Conservation (phyloP, 2,888 invertebrate species). For the Megamerina dolium region DNA sequence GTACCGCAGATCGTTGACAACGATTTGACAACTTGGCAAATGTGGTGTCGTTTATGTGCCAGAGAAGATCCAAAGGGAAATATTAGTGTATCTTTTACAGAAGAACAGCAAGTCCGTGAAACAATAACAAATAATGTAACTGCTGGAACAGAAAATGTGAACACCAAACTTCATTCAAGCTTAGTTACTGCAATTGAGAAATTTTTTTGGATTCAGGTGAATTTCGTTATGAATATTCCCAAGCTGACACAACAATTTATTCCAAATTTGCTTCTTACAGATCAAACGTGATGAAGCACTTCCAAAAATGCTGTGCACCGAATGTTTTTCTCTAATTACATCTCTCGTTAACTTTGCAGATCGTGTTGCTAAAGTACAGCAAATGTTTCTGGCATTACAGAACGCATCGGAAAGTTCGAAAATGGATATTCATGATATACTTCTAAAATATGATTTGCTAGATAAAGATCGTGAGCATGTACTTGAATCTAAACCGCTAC, state of each 20-base stretch:
- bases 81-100: too few relatives aligned
- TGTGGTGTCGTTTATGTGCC: too few relatives aligned
- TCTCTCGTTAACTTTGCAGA: slow-evolving; percentile 37
- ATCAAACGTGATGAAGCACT: slow-evolving; percentile 32
- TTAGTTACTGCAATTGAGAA: slow-evolving; percentile 35
- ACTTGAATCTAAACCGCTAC: slow-evolving; percentile 16
- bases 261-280: too few relatives aligned
- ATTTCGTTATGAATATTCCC: too few relatives aligned
- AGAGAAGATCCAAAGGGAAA: too few relatives aligned
- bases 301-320: slow-evolving; percentile 36
- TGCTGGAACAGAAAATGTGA: too few relatives aligned
- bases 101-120: too few relatives aligned
- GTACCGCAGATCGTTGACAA: too few relatives aligned
- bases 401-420: slow-evolving; percentile 11
- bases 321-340: slow-evolving; percentile 35
- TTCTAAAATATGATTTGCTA: slow-evolving; percentile 26
- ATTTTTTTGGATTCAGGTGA: slow-evolving; percentile 40
- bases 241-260: not conserved
- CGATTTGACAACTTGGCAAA: too few relatives aligned
- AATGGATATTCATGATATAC: slow-evolving; percentile 16
- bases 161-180: too few relatives aligned
- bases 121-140: too few relatives aligned
- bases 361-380: slow-evolving; percentile 38
- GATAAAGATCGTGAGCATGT: slow-evolving; percentile 20
- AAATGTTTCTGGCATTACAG: slow-evolving; percentile 34